phyloP scores from a whole-genome alignment of 2,797 vertebrate genomes.

The Scleropages formosus region DNA sequence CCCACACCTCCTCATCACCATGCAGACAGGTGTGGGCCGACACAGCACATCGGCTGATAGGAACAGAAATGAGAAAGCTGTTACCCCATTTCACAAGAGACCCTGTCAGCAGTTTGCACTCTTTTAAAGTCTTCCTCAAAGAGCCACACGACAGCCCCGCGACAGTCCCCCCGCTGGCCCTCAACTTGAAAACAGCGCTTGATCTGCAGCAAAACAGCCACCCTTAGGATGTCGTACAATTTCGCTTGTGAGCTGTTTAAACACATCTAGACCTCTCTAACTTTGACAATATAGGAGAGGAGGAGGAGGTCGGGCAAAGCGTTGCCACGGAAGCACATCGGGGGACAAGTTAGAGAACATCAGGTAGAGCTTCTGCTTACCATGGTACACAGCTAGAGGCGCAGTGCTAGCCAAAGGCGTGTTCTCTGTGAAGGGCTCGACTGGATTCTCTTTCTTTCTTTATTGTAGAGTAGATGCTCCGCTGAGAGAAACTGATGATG shows the following conservation, averaged over 20 bases:
- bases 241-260: constrained; percentile 5
- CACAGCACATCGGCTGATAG: not conserved
- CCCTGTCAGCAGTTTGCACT: constrained; percentile 69
- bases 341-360: not conserved
- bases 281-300: constrained; percentile 13
- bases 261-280: constrained; percentile 3
- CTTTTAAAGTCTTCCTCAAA: constrained; percentile 55
- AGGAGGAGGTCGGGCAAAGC: not conserved
- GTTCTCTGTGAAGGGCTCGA: constrained; percentile 55
- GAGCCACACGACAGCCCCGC: not conserved
- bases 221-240: constrained; percentile 5
- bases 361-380: constrained; percentile 31
- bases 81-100: constrained; percentile 58
- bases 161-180: not conserved
- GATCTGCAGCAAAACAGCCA: constrained; percentile 24
- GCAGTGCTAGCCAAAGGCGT: constrained; percentile 57
- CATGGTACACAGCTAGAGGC: constrained; percentile 63
- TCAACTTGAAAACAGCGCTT: constrained; percentile 13
- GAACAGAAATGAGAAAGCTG: constrained; percentile 68
- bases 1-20: not conserved
- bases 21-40: not conserved
- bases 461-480: constrained; percentile 45
- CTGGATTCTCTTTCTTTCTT: constrained; percentile 17
- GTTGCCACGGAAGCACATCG: no score
- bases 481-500: constrained; percentile 14